Conservation (phyloP, 2,797 vertebrate genomes). For the Sebastes diploproa region DNA sequence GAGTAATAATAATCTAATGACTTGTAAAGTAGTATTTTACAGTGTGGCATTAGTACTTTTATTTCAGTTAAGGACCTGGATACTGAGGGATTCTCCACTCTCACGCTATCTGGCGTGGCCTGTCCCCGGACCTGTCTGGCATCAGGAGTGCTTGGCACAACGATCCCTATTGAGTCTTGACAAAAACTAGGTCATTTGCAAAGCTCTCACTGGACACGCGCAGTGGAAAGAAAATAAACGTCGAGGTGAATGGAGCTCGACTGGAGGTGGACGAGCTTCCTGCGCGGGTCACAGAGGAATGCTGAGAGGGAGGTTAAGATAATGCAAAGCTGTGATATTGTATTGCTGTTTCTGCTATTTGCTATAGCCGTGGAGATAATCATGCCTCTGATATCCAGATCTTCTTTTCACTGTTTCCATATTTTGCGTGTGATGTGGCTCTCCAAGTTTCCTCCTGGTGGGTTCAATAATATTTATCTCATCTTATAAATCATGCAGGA, state of each 20-base stretch:
- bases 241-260: conserved; percentile 53
- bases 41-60: background rate
- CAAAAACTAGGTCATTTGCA: conserved; percentile 79
- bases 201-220: conserved; percentile 63
- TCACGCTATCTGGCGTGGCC: conserved; percentile 55
- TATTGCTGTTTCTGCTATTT: conserved; percentile 20
- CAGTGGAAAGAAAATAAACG: conserved; percentile 75
- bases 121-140: conserved; percentile 66
- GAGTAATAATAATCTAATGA: background rate
- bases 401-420: conserved; percentile 38
- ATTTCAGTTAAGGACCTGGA: background rate
- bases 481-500: conserved; percentile 41
- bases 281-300: conserved; percentile 56
- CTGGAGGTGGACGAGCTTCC: conserved; percentile 69
- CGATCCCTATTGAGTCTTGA: conserved; percentile 73
- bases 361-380: background rate
- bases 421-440: conserved; percentile 24
- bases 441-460: conserved; percentile 30
- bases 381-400: conserved; percentile 21
- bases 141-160: conserved; percentile 63
- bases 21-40: background rate
- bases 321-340: conserved; percentile 41
- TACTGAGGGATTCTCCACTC: conserved; percentile 41
- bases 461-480: conserved; percentile 51
- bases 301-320: conserved; percentile 45